Evolutionary conservation across 2,113 vertebrate genomes (phyloP), one percentile per base, ranked within the genome.

Genomic region (Engystomops pustulosus): DNA sequence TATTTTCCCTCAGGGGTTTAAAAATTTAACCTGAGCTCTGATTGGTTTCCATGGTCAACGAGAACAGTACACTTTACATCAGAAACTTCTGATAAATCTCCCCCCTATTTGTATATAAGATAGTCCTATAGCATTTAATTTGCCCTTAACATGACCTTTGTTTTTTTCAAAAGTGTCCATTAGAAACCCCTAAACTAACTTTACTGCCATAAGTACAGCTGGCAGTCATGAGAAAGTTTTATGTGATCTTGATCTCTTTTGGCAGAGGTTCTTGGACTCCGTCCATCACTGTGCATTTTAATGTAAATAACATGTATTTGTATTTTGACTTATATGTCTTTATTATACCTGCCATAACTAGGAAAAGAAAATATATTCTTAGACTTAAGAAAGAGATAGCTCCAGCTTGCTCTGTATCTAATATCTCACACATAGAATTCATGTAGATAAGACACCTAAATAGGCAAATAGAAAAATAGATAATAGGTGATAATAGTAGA

Each of bases 271-370:
- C 75, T 60, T 78, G 75, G 75, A 58, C 34, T 17, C 20, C 3
- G 7, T 58, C 75, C 75, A 78, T 60, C 32, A 17, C 36, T 55
- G 51, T 78, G 53, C 23, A 60, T 60, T 78, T 55, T 78, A 78
- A 78, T 78, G 75, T 60, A 78, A 78, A 78, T 78, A 78, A 78
- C 53, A 60, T 78, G 75, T 78, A 58, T 58, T 34, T 78, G 34
- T 78, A 27, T 78, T 78, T 78, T 36, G 51, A 15, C 17, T 58
- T 58, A 25, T 60, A 23, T 58, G 11, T 60, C 20, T 23, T 23
- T 38, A 78, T 36, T 41, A n/a, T 12, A 60, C 11, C 25, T 49
- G 62, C 17, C 15, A 20, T 67, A 9, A 17, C 36, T 67, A 17
- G 30, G 62, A 36, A 67, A 67, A 36, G 34, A 30, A 30, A 30